Evolutionary conservation across 2,888 invertebrate species (phyloP), one percentile per base, ranked within the genome.

Genomic region (Miltochrista miniata): DNA sequence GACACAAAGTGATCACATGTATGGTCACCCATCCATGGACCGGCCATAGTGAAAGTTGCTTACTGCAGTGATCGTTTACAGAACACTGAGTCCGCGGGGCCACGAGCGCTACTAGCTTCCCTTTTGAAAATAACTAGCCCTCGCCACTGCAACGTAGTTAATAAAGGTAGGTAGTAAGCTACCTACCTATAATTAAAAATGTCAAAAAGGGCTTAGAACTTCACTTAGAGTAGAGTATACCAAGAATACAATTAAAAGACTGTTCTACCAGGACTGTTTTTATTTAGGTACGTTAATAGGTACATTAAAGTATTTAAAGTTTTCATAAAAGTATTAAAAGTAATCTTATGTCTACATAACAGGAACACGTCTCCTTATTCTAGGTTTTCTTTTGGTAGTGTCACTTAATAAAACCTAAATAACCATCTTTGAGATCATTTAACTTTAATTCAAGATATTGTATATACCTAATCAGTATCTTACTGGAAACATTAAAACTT

Each of bases 341-440:
- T n/a, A n/a, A n/a, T n/a, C n/a, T n/a, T n/a, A n/a, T n/a, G n/a
- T n/a, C n/a, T n/a, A 35, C 30, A 7, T 30, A 30, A 7, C 5
- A 35, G 3, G 5, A 7, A 35, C 7, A 35, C 7, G 35, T 12
- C 7, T n/a, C 12, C 7, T 7, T n/a, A 35, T n/a, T 35, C 35
- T n/a, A 10, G 35, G 5, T 15, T 18, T 18, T 18, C 11, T 38
- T 38, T 38, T 38, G 10, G 38, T 35, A 35, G 7, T 35, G 7
- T 35, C 18, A 38, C 11, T 18, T 38, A 18, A 38, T 38, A 11
- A 15, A 18, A 38, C 18, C 30, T 42, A 42, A 42, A 42, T 40
- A 18, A 9, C n/a, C 18, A 15, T 40, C 29, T 4, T 42, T 42
- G 33, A 42, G 42, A 42, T 42, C 30, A 30, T 42, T 42, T 42